phyloP scores from a whole-genome alignment of 1,140 invertebrate genomes.

The Caenorhabditis latens region DNA sequence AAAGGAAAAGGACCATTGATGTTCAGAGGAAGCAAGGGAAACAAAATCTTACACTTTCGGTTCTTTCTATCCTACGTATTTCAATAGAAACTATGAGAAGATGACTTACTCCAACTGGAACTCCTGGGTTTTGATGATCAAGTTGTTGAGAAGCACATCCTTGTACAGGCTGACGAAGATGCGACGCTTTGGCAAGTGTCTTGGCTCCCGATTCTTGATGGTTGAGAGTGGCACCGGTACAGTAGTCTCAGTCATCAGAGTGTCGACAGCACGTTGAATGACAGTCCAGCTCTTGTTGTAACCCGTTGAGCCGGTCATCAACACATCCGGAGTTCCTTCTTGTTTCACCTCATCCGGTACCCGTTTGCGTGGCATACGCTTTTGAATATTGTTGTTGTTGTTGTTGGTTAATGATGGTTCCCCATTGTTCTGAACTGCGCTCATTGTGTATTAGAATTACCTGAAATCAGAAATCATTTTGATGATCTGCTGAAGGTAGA shows the following conservation, averaged over 20 bases:
- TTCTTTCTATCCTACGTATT: too few species aligned
- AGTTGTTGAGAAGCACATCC: slow-evolving; percentile 42
- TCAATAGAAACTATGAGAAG: neutral
- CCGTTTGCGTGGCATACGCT: slow-evolving; percentile 14
- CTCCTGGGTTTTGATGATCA: slow-evolving; percentile 22
- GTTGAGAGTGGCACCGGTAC: slow-evolving; percentile 20
- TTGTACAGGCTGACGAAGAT: slow-evolving; percentile 15
- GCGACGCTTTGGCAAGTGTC: slow-evolving; percentile 45
- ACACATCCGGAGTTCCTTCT: neutral
- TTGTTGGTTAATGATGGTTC: slow-evolving; percentile 6
- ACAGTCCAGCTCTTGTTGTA: slow-evolving; percentile 34
- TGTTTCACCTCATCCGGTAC: neutral
- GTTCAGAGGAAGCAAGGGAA: neutral
- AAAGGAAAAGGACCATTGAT: slow-evolving; percentile 10
- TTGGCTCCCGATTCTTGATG: slow-evolving; percentile 25
- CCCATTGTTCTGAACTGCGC: slow-evolving; percentile 34
- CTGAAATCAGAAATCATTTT: neutral
- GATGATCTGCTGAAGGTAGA: neutral
- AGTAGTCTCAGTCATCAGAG: slow-evolving; percentile 6
- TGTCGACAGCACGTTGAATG: slow-evolving; percentile 3
- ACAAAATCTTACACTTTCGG: neutral
- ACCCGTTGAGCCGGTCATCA: slow-evolving; percentile 1
- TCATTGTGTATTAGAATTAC: slow-evolving; percentile 41
- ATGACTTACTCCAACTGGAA: slow-evolving; percentile 36
- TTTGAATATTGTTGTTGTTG: neutral